Evolutionary conservation across 2,113 vertebrate species (phyloP), one percentile per base, ranked within the genome.

Genomic region (Microtus richardsoni): DNA sequence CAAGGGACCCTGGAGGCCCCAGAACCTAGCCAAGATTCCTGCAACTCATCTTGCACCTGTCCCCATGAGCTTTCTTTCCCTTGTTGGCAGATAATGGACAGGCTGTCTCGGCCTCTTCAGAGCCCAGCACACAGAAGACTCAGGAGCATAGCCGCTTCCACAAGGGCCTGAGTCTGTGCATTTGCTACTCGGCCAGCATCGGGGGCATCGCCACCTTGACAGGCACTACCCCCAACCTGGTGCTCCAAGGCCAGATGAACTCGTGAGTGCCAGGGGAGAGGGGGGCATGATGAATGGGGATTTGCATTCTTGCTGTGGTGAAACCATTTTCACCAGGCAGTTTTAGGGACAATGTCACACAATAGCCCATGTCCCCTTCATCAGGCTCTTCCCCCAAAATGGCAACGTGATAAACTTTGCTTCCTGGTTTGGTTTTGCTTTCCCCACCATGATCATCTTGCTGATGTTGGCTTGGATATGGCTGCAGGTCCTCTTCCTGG

Each of bases 171-270:
- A 99, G 98, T 95, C 98, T 99, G 58, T 98, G 97, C 0, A 99
- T 99, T 93, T 99, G 99, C 95, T 99, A 99, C 91, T 98, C 99
- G 0, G 98, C 99, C 97, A 99, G 99, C 98, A 99, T 99, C 0
- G 99, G 99, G 22, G 99, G 99, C 74, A 99, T 99, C 0, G 99
- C 99, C 82, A 99, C 99, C 0, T 98, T 99, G 93, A 99, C 99
- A 0, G 99, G 99, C 85, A 99, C 99, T 7, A 98, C 99, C 0
- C 99, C 99, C 73, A 99, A 99, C 89, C 98, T 99, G 97, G 99
- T 99, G 95, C 98, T 99, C 60, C 99, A 99, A 97, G 99, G 99
- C 96, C 99, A 99, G 97, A 4, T 99, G 0, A 97, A 99, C 66
- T 8, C 98, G 99, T 99, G 98, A 98, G 99, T 98, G 95, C 4